phyloP scores from a whole-genome alignment of 2,888 invertebrate genomes.

The Dyspetes luteomarginatus region DNA sequence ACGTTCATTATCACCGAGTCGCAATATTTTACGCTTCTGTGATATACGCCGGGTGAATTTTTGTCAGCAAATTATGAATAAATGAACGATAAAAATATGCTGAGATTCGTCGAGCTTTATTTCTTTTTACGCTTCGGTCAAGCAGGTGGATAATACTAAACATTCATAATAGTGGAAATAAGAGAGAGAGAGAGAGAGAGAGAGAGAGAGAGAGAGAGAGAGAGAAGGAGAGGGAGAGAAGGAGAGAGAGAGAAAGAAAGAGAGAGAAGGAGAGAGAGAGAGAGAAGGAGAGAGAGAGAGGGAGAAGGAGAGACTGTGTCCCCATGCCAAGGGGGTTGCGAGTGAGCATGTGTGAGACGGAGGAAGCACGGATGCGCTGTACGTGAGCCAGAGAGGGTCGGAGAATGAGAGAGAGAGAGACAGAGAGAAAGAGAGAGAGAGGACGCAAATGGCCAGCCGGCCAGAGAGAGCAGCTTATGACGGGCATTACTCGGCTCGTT shows the following conservation, averaged over 20 bases:
- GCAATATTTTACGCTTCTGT: neutral
- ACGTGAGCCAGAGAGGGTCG: constrained; percentile 48
- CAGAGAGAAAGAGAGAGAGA: constrained; percentile 58
- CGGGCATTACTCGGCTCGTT: constrained; percentile 83
- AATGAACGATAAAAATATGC: neutral
- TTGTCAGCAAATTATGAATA: neutral
- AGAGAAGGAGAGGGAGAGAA: constrained; percentile 34
- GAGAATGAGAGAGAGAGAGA: constrained; percentile 52
- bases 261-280: constrained; percentile 61
- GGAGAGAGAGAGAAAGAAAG: constrained; percentile 28
- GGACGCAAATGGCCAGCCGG: constrained; percentile 76
- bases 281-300: neutral
- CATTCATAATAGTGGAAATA: constrained; percentile 72
- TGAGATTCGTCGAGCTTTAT: neutral
- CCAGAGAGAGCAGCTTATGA: constrained; percentile 81
- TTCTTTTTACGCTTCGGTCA: constrained; percentile 3
- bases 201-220: neutral
- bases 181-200: constrained; percentile 21
- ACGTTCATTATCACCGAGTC: neutral
- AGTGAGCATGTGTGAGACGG: no score
- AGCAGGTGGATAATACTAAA: constrained; percentile 73
- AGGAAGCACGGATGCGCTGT: constrained; percentile 48
- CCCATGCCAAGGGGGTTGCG: neutral
- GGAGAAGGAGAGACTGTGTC: neutral
- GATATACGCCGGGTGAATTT: neutral